Conservation (phyloP, 2,113 vertebrate genomes). For the Tachysurus vachellii region DNA sequence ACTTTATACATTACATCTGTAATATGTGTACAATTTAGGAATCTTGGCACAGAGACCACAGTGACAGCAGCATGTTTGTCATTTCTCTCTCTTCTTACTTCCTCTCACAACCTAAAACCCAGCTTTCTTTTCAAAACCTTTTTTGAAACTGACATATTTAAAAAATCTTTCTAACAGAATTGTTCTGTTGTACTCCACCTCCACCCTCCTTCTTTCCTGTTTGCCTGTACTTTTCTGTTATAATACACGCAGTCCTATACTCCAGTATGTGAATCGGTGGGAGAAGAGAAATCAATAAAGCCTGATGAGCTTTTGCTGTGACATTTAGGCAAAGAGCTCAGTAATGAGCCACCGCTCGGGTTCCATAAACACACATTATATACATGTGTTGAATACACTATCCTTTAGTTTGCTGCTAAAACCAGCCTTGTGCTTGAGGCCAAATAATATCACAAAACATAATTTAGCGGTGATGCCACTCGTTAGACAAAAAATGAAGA, state of each 20-base stretch:
- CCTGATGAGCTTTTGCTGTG: conserved; percentile 18
- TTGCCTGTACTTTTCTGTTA: conserved; percentile 5
- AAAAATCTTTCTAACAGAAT: neutral
- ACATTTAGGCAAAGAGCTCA: conserved; percentile 28
- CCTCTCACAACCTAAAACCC: neutral
- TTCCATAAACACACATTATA: conserved; percentile 35
- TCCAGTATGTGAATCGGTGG: neutral
- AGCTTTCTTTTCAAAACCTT: neutral
- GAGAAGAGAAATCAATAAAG: neutral
- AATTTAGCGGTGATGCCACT: neutral
- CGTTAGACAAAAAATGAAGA: neutral
- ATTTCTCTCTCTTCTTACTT: conserved; percentile 1
- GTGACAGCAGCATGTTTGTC: neutral
- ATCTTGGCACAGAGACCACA: neutral
- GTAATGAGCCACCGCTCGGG: conserved; percentile 35
- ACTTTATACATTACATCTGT: neutral
- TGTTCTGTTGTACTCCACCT: neutral
- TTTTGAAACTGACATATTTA: neutral
- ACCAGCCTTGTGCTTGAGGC: conserved; percentile 5
- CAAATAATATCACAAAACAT: neutral
- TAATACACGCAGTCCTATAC: neutral
- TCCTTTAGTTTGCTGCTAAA: conserved; percentile 16
- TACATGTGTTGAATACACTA: neutral
- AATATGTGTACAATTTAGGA: neutral
- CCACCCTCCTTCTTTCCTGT: neutral